Conservation (phyloP, 2,797 vertebrate genomes). For the Dallia pectoralis region DNA sequence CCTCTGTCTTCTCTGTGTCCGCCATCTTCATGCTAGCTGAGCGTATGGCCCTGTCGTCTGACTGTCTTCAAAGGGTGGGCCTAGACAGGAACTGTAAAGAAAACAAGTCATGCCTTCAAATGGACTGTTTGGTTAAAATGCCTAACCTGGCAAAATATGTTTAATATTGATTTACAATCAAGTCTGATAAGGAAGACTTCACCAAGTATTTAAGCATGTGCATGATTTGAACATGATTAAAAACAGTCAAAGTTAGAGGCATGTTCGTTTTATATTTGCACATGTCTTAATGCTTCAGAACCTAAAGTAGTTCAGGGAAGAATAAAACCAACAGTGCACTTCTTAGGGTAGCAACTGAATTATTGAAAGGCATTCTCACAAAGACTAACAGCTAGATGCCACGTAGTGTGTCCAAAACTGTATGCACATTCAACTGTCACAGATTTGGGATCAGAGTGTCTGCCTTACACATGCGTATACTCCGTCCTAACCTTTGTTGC, state of each 20-base stretch:
- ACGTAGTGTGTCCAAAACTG: no score
- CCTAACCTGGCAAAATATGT: neutral
- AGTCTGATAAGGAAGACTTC: neutral
- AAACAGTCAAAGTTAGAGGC: no score
- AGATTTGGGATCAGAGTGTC: no score
- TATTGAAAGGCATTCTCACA: neutral
- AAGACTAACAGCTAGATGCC: neutral
- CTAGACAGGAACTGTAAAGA: constrained; percentile 67
- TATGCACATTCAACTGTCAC: no score
- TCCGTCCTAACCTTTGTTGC: neutral
- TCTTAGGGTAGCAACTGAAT: neutral
- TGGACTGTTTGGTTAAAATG: neutral
- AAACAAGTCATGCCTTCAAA: constrained; percentile 3
- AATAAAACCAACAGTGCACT: neutral
- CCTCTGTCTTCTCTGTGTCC: constrained; percentile 85
- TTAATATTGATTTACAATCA: neutral
- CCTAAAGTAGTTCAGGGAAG: no score
- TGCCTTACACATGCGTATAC: neutral
- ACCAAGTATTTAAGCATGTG: no score
- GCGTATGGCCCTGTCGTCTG: constrained; percentile 68
- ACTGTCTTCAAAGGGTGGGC: constrained; percentile 71
- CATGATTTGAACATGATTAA: no score
- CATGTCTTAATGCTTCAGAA: no score
- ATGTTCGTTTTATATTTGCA: no score
- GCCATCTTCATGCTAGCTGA: constrained; percentile 95